Conservation (phyloP, 2,113 vertebrate species). For the Heteronetta atricapilla region DNA sequence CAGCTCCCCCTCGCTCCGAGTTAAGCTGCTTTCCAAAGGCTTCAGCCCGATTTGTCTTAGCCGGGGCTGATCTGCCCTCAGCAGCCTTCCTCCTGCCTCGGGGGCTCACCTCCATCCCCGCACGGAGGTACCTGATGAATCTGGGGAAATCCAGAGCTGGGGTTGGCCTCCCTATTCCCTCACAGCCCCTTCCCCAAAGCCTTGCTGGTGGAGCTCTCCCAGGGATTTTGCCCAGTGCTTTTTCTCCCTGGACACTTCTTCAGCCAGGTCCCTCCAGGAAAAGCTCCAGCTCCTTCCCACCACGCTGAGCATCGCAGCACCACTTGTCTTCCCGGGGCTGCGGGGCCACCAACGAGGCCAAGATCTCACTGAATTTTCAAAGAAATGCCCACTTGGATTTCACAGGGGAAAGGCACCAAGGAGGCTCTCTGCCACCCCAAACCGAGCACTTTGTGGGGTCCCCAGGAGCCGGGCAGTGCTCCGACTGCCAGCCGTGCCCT, state of each 20-base stretch:
- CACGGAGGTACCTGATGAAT: background rate
- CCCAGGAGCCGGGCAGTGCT: background rate
- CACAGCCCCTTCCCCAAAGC: background rate
- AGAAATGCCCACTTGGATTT: background rate
- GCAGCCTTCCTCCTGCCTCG: background rate
- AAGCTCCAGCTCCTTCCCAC: background rate
- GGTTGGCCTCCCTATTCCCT: background rate
- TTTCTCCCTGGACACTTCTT: background rate
- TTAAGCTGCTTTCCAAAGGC: constrained; percentile 55
- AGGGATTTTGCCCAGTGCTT: background rate
- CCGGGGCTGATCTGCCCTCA: background rate
- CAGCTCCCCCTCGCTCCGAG: background rate
- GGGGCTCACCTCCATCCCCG: accelerated
- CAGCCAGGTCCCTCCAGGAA: background rate
- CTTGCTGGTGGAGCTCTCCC: background rate
- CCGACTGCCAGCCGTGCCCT: background rate
- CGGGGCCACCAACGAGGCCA: background rate
- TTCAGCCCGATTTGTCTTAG: constrained; percentile 32
- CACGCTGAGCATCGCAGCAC: accelerated
- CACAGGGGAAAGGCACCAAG: accelerated
- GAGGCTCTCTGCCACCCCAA: background rate
- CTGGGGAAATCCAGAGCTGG: background rate
- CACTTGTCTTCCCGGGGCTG: background rate
- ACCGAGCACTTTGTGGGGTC: accelerated
- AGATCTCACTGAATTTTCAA: background rate